Evolutionary conservation across 2,113 vertebrate genomes (phyloP), one percentile per base, ranked within the genome.

Genomic region (Alouatta palliata): DNA sequence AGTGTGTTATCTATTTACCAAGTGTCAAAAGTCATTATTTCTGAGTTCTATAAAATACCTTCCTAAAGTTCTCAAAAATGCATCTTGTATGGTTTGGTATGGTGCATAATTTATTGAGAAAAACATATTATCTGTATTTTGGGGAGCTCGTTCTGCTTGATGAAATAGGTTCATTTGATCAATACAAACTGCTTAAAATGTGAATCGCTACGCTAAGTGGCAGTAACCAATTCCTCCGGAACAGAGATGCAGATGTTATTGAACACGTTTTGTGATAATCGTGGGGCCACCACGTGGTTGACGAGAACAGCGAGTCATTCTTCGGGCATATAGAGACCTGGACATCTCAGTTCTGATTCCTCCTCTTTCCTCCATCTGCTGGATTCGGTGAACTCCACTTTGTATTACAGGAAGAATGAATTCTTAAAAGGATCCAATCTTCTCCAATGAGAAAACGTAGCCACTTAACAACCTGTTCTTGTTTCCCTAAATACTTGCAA

Each of bases 101-200:
- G 58, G 32, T 49, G 81, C 71, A 6, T 52, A 11, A 76, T 13
- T 89, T 0, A 8, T 9, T 11, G 58, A 93, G 58, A 94, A 82
- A 27, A 80, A 1, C 11, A 35, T 35, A 14, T n/a, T 35, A 23
- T 25, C 47, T n/a, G 14, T 68, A 10, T 16, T 95, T 95, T 84
- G 87, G 3, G 70, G n/a, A 37, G 61, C 21, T 82, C 95, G 40
- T 96, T 85, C 76, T 23, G 56, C 66, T 89, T 71, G 64, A 82
- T 40, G 85, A 96, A 97, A 80, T 30, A 68, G 49, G 47, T 90
- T 91, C 66, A 17, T 58, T 80, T 43, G 61, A 83, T 95, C 95
- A 66, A 86, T 81, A 91, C 35, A 83, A 93, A 92, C 84, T 66
- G 68, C 70, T 70, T 70, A 90, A 77, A 94, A 43, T 43, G 40